Evolutionary conservation across 2,888 invertebrate species (phyloP), one percentile per base, ranked within the genome.

Genomic region (Lithophane semibrunnea): DNA sequence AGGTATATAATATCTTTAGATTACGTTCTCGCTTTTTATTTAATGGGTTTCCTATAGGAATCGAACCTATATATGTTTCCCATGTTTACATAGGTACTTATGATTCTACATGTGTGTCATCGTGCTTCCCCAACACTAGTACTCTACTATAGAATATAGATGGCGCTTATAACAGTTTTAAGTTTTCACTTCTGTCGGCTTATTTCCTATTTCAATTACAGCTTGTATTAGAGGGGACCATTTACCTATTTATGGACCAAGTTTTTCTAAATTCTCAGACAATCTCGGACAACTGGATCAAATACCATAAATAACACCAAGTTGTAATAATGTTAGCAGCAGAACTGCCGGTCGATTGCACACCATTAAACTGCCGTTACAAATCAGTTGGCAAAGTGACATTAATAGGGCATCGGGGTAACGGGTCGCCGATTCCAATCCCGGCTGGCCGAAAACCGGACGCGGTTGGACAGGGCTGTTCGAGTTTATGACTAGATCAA

Each of bases 331-430:
- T 72, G 86, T 86, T 68, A 54, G 49, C 44, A 76, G 29, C 80
- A 74, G 77, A 63, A 66, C 49, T 56, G 37, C 10, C 69, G 75
- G 58, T 47, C 75, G 72, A 74, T 75, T 74, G 24, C 80, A 72
- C 75, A 47, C 87, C 79, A 79, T 86, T 84, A 84, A 70, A 49
- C 75, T n/a, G 64, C 58, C 67, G 74, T 79, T 77, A 86, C 85
- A 89, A 87, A 89, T 90, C 83, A 80, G 75, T 80, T 77, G 79
- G 49, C 74, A 80, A 81, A 81, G 78, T 75, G 79, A 79, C 84
- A 79, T 82, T 90, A 90, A 90, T 90, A 84, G 87, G 82, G 83
- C 77, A 84, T 82, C 77, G 78, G 80, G 79, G 61, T 73, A 65
- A 81, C 85, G 86, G 86, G 82, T 79, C 84, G 82, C 80, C 82